Evolutionary conservation across 2,113 vertebrate species (phyloP), one percentile per base, ranked within the genome.

Genomic region (Psilopsiagon aymara): DNA sequence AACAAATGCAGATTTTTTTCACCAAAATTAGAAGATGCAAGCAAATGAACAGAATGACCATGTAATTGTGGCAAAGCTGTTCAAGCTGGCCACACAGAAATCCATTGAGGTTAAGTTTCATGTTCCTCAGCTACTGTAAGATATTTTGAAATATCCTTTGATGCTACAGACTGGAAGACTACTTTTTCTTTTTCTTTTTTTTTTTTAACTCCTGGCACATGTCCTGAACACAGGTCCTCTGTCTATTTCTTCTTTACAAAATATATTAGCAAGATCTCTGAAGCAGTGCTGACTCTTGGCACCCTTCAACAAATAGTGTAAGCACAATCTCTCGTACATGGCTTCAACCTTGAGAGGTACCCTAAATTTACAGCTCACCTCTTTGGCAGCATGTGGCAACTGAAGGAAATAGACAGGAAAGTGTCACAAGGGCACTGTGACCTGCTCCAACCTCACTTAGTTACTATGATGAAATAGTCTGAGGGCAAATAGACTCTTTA

Each of bases 241-340:
- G 43, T 67, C n/a, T 31, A 19, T 68, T 90, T 86, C 37, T 70
- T 80, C 73, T 84, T 74, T 82, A 81, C 23, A 74, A 93, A 93
- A 55, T 53, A 90, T 81, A 86, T 90, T 86, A 86, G 17, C 33
- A 53, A 93, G 51, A 16, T 83, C 53, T 90, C 31, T 81, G 91
- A 90, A 93, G 80, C 83, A 88, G 25, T 35, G 60, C 43, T 94
- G 83, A 71, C 84, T 39, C 60, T 84, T 88, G 86, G 51, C 73
- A 91, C 46, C 46, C 33, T 84, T 29, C 60, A 88, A 37, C 0
- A 3, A 88, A 81, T 10, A 52, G 10, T 6, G 2, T 55, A 88
- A 88, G 71, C 37, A 84, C 29, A 70, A 83, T 88, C 27, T 51
- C 43, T 46, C 23, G 33, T 71, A 37, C 51, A 60, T 5, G 5